Percentiles rank a stretch among this genome's conserved stretches.
phyloP scores from a whole-genome alignment of 2,888 invertebrate genomes.

The Apotomis capreana region DNA sequence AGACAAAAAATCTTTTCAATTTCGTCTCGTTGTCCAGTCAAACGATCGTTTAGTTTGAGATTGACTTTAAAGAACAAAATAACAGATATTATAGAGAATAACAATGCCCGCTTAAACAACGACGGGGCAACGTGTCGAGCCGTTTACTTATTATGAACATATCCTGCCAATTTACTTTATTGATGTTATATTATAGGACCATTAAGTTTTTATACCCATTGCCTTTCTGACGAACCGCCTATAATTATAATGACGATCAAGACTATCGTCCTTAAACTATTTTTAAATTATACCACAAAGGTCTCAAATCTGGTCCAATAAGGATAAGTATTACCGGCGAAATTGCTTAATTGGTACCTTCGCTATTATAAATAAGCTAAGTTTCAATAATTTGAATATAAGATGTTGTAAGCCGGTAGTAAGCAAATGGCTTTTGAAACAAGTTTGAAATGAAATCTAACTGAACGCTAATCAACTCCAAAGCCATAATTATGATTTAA shows the following conservation, averaged over 20 bases:
- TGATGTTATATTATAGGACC: constrained; percentile 76
- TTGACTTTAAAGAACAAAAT: constrained; percentile 16
- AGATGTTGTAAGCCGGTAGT: constrained; percentile 53
- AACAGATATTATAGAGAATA: constrained; percentile 31
- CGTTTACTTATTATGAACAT: constrained; percentile 71
- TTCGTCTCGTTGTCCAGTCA: constrained; percentile 6
- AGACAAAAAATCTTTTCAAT: constrained; percentile 19
- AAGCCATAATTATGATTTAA: constrained; percentile 31
- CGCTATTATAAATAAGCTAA: constrained; percentile 57
- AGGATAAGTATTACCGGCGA: constrained; percentile 61
- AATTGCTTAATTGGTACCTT: constrained; percentile 68
- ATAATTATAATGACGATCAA: constrained; percentile 73
- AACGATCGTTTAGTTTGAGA: constrained; percentile 18
- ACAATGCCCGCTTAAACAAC: constrained; percentile 44
- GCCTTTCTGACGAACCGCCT: constrained; percentile 69
- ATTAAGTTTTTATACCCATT: constrained; percentile 77
- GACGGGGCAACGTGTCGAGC: constrained; percentile 65
- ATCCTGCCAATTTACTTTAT: constrained; percentile 81
- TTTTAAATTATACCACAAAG: constrained; percentile 73
- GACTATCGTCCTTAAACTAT: constrained; percentile 74
- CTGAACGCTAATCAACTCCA: constrained; percentile 24
- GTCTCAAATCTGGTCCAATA: constrained; percentile 69
- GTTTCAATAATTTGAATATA: constrained; percentile 54
- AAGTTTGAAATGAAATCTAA: constrained; percentile 26
- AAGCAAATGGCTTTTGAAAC: constrained; percentile 48